phyloP scores from a whole-genome alignment of 2,888 invertebrate species.

The Metalampra italica region DNA sequence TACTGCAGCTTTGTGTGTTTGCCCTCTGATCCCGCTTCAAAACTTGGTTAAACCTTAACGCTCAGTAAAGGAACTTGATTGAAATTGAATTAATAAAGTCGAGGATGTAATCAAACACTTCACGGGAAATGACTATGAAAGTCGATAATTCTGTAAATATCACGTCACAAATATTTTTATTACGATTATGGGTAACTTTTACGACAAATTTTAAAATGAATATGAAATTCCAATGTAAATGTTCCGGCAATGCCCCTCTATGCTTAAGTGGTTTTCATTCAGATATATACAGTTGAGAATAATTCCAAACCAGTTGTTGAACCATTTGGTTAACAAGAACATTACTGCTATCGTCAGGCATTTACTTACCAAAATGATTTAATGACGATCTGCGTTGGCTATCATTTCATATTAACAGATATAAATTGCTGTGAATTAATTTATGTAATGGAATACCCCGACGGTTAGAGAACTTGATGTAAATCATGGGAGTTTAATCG shows the following conservation, averaged over 20 bases:
- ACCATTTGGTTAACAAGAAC: conserved; percentile 42
- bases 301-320: conserved; percentile 39
- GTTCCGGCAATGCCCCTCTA: conserved; percentile 24
- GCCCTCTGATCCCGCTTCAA: no score
- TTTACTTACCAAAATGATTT: conserved; percentile 31
- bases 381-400: conserved; percentile 35
- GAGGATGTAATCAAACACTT: conserved; percentile 33
- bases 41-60: no score
- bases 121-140: conserved; percentile 18
- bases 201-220: conserved; percentile 40
- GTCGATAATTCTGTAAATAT: conserved; percentile 38
- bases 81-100: conserved; percentile 33
- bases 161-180: conserved; percentile 34
- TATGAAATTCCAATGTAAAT: conserved; percentile 33
- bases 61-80: no score
- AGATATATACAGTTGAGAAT: conserved; percentile 30
- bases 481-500: conserved; percentile 13
- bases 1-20: no score
- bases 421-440: conserved; percentile 28
- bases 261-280: conserved; percentile 19
- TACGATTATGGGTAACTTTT: conserved; percentile 25
- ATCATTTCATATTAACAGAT: conserved; percentile 31
- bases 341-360: conserved; percentile 34
- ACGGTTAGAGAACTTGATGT: conserved; percentile 8
- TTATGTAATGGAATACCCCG: conserved; percentile 23